These are phyloP conservation scores for Sus scrofa DNA, from an alignment of 2,113 vertebrate species.

Conservation along the genomic window T2T-Sscrofa CM000813.6:81141501-81142000, in stretches of 20 bases:
- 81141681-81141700: not conserved
- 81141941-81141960: not conserved
- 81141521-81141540: not conserved
- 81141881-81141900: fast-evolving
- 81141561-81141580: fast-evolving
- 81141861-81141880: not conserved
- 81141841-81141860: not conserved
- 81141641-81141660: not conserved
- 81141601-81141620: not conserved
- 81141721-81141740: not conserved
- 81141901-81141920: not conserved
- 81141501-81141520: not conserved
- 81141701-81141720: fast-evolving
- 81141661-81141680: not conserved
- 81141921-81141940: not conserved
- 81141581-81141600: not conserved
- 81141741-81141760: not conserved
- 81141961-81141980: not conserved
- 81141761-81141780: not conserved
- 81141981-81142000: not conserved
- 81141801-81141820: not conserved
- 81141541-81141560: not conserved
- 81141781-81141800: fast-evolving
- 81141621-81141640: not conserved
- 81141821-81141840: not conserved